These are phyloP conservation scores for Diarsia brunnea DNA, from an alignment of 2,888 invertebrate genomes.

Conservation along the genomic window DNA sequence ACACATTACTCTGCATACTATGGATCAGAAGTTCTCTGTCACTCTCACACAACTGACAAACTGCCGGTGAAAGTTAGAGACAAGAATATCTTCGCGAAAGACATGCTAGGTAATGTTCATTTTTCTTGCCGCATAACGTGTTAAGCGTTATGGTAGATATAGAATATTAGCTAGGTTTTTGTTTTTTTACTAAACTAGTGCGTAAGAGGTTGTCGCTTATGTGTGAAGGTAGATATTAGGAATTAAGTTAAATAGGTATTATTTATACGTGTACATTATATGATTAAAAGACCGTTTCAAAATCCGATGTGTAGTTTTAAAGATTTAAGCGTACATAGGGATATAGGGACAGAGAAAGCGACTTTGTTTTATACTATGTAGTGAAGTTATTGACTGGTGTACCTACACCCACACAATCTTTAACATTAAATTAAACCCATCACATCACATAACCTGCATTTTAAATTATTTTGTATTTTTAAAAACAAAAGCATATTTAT, in stretches of 20 bases:
- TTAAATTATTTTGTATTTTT: no score
- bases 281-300: no score
- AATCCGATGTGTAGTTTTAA: no score
- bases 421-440: neutral
- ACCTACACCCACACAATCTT: neutral
- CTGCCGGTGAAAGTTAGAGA: neutral
- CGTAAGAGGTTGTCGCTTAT: slow-evolving; percentile 25
- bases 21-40: neutral
- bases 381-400: neutral
- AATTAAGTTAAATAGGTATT: neutral
- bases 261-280: no score
- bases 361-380: no score
- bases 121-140: neutral
- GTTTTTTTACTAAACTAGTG: neutral
- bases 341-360: no score
- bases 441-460: neutral
- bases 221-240: neutral
- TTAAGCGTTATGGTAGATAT: neutral
- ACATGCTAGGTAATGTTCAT: neutral
- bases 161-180: neutral
- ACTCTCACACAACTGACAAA: slow-evolving; percentile 1
- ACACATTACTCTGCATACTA: neutral
- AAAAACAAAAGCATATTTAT: no score
- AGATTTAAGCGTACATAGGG: no score
- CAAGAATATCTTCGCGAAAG: neutral